Percentiles rank a stretch among this genome's conserved stretches.
These are phyloP conservation scores for Myopa testacea DNA, from an alignment of 2,888 invertebrate species.

Conservation along the genomic window DNA sequence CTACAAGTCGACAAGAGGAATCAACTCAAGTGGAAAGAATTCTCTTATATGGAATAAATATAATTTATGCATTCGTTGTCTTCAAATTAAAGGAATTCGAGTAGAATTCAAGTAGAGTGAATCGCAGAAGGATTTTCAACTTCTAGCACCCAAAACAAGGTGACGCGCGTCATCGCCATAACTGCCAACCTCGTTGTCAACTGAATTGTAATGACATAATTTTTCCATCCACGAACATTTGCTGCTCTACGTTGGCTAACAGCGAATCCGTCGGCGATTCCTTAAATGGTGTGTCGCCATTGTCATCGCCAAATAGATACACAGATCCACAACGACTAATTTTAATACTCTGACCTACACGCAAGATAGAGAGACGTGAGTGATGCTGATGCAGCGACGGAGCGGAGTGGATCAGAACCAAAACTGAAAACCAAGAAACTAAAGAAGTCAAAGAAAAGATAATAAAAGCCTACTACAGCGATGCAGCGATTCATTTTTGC, in stretches of 20 bases:
- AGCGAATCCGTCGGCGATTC: constrained; percentile 2
- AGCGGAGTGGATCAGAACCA: neutral
- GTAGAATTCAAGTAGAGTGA: too few species aligned
- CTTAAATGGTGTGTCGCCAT: constrained; percentile 22
- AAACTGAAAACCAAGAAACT: neutral
- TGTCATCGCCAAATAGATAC: neutral
- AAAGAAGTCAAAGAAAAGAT: neutral
- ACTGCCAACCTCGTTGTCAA: neutral
- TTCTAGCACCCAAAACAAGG: neutral
- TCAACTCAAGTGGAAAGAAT: neutral
- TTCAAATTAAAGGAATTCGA: neutral
- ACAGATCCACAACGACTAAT: constrained; percentile 3
- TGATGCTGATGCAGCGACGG: neutral
- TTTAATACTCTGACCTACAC: neutral
- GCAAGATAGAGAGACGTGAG: neutral
- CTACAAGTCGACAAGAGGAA: neutral
- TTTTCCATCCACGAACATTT: neutral
- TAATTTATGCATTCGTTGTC: neutral
- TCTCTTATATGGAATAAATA: too few species aligned
- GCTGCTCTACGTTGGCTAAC: neutral
- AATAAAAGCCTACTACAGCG: neutral
- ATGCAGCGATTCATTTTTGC: neutral
- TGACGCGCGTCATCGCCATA: constrained; percentile 15
- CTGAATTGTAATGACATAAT: constrained; percentile 30
- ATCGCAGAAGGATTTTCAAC: too few species aligned